These are phyloP conservation scores for Patagioenas fasciata DNA, from an alignment of 2,113 vertebrate species.

Conservation along the genomic window DNA sequence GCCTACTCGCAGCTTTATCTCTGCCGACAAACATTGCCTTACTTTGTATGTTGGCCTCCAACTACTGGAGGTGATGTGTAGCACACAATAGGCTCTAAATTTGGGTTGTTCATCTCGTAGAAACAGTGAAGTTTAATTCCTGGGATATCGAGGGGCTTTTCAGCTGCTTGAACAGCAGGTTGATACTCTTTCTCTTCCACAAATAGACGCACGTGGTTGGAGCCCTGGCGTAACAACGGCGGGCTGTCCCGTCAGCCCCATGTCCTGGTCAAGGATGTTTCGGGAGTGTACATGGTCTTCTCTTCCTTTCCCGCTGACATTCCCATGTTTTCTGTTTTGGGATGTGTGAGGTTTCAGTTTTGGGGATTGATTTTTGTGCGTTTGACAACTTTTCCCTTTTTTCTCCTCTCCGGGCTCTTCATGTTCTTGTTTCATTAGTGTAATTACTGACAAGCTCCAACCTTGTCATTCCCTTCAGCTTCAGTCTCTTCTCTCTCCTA, in stretches of 20 bases:
- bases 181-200: neutral
- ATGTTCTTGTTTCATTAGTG: neutral
- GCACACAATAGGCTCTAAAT: neutral
- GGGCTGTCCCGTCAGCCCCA: neutral
- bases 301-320: neutral
- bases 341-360: neutral
- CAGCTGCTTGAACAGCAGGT: neutral
- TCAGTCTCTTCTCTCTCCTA: neutral
- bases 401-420: neutral
- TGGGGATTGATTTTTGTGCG: neutral
- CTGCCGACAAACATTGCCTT: neutral
- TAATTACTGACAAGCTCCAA: neutral
- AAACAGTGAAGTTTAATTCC: neutral
- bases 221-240: neutral
- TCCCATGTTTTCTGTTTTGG: neutral
- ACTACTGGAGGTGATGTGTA: too few relatives aligned
- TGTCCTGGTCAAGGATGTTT: rapidly evolving
- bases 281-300: neutral
- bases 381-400: neutral
- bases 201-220: neutral
- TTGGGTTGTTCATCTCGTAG: neutral
- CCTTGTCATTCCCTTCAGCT: neutral
- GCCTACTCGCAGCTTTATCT: neutral
- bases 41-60: neutral
- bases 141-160: neutral